A percentile compares a stretch with the other conserved stretches of the same genome.
These are phyloP conservation scores for Tetramorium parvispinum DNA, from an alignment of 1,140 invertebrate species.

Conservation along the genomic window DNA sequence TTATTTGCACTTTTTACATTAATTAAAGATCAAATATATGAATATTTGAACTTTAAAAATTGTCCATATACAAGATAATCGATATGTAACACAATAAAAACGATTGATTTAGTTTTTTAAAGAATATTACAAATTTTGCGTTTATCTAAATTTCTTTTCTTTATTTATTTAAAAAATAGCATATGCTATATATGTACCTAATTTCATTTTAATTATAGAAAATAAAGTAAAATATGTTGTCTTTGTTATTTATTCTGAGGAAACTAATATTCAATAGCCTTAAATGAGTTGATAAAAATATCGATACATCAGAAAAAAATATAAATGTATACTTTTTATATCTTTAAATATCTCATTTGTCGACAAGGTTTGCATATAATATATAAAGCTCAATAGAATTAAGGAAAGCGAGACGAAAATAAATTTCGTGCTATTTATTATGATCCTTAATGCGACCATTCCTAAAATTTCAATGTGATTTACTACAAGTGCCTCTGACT, in stretches of 20 bases:
- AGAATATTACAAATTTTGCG: not conserved
- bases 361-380: not conserved
- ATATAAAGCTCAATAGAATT: not conserved
- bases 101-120: not conserved
- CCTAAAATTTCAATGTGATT: slow-evolving; percentile 57
- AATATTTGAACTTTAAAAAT: too few relatives aligned
- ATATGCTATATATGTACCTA: too few relatives aligned
- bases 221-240: slow-evolving; percentile 42
- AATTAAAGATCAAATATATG: not conserved
- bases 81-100: not conserved
- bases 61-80: not conserved
- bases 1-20: not conserved
- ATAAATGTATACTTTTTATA: not conserved
- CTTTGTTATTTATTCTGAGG: not conserved
- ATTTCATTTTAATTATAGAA: not conserved
- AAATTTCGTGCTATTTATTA: slow-evolving; percentile 23
- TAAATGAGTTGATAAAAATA: not conserved
- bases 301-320: slow-evolving; percentile 17
- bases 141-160: not conserved
- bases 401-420: not conserved
- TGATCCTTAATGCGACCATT: not conserved
- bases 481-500: slow-evolving; percentile 53
- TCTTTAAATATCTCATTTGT: slow-evolving; percentile 20
- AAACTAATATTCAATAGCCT: slow-evolving; percentile 12
- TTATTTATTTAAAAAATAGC: slow-evolving; percentile 17